Evolutionary conservation across 1,140 invertebrate genomes (phyloP), one percentile per base, ranked within the genome.

Genomic region (Drosophila ercepeae): DNA sequence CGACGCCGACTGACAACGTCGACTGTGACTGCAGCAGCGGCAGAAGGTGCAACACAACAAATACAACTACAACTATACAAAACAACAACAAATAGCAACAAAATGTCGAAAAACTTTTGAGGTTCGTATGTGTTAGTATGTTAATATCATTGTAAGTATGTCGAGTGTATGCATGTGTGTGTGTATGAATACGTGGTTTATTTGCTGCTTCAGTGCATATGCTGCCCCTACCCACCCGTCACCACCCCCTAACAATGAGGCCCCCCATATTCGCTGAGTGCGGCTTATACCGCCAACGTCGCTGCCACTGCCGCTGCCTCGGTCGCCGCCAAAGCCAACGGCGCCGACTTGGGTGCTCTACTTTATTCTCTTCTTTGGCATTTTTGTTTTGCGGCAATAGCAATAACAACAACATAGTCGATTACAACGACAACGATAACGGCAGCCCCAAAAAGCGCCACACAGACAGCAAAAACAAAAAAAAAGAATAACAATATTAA

Each of bases 51-150:
- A 52, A 27, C 78, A 45, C 54, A 46, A 27, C 73, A 44, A 53
- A 57, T 29, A 46, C 69, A 42, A 46, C 39, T 42, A 27, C 68
- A 73, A 41, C 48, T 34, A 23, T 61, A 51, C n/a, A 57, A 60
- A 39, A 55, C 58, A 63, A 29, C 25, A 64, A 48, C 55, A 88
- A 86, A 88, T 77, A 88, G 69, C 74, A 81, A 70, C 77, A 86
- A 82, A 88, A 86, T 86, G 82, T 78, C 70, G 69, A 88, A 88
- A 86, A 86, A 82, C 77, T 86, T 73, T 78, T 86, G 77, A 86
- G 77, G 82, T 86, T 71, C 53, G 74, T 88, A 64, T 65, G 45
- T 29, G 59, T 54, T 46, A 55, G 39, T 45, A 46, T 71, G 49
- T 76, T 18, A 67, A 29, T 55, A 42, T 71, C 29, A 52, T 27